Conservation (phyloP, 2,888 invertebrate genomes). For the Microchrysa polita region DNA sequence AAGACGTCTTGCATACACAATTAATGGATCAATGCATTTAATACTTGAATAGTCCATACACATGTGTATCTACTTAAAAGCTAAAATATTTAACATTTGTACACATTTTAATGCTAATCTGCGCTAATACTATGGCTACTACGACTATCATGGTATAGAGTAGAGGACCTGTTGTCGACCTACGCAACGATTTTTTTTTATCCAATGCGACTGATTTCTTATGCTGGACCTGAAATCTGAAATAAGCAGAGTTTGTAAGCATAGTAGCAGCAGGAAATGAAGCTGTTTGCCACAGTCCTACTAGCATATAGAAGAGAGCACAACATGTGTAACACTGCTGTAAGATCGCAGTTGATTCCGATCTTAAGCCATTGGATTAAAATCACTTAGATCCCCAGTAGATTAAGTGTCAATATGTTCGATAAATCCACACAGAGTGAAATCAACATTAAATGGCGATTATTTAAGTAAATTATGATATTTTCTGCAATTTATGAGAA, state of each 20-base stretch:
- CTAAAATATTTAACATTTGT: conserved; percentile 28
- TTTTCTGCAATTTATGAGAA: conserved; percentile 24
- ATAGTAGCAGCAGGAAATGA: conserved; percentile 36
- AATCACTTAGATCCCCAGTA: conserved; percentile 12
- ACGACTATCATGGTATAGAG: no score
- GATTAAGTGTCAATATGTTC: conserved; percentile 17
- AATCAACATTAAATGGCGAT: conserved; percentile 16
- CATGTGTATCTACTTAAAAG: conserved; percentile 13
- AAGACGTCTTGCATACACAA: no score
- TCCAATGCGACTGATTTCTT: background rate
- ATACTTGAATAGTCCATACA: background rate
- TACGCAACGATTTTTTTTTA: background rate
- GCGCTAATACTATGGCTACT: background rate
- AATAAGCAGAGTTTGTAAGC: background rate
- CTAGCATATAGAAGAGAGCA: no score
- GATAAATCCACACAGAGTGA: conserved; percentile 6
- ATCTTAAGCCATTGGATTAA: conserved; percentile 11
- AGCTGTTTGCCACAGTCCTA: conserved; percentile 21
- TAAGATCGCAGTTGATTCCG: background rate
- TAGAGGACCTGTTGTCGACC: conserved; percentile 3
- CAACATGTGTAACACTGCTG: background rate
- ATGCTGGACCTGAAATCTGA: background rate
- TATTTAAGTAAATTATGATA: conserved; percentile 28
- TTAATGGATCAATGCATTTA: background rate
- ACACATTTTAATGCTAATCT: conserved; percentile 31